These are phyloP conservation scores for Rhagophthalmus giganteus DNA, from an alignment of 2,888 invertebrate genomes.

Conservation along the genomic window DNA sequence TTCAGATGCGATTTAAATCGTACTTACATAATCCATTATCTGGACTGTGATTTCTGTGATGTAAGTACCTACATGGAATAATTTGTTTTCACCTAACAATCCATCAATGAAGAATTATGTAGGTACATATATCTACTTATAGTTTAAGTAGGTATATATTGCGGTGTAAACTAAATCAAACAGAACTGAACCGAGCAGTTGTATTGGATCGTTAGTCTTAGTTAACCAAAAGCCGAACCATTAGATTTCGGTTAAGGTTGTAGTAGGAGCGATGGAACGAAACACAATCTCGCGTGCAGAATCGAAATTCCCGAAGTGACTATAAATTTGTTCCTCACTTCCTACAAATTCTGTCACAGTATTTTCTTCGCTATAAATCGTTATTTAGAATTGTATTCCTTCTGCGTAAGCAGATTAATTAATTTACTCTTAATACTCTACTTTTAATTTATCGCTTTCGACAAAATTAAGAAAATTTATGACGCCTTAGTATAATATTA, in stretches of 20 bases:
- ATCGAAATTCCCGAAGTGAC: constrained; percentile 32
- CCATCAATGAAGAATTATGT: too few relatives aligned
- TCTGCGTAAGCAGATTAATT: constrained; percentile 23
- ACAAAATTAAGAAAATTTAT: background rate
- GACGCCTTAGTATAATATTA: too few relatives aligned
- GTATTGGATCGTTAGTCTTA: constrained; percentile 30
- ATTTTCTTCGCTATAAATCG: constrained; percentile 26
- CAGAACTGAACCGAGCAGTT: constrained; percentile 22
- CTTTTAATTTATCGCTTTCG: constrained; percentile 7
- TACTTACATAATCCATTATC: too few relatives aligned
- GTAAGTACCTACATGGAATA: too few relatives aligned
- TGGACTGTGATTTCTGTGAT: too few relatives aligned
- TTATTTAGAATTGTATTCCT: constrained; percentile 21
- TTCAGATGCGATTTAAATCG: too few relatives aligned
- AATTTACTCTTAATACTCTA: constrained; percentile 26
- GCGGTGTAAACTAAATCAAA: constrained; percentile 10
- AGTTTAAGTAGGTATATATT: too few relatives aligned
- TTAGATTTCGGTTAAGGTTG: constrained; percentile 27
- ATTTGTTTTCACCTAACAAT: too few relatives aligned
- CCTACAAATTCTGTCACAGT: constrained; percentile 30
- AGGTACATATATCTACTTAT: too few relatives aligned
- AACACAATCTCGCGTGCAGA: constrained; percentile 26
- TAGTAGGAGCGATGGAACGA: constrained; percentile 21
- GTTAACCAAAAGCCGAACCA: constrained; percentile 27
- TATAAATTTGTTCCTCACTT: constrained; percentile 33